Percentiles rank a stretch among this genome's conserved stretches.
Evolutionary conservation across 2,888 invertebrate genomes (phyloP).

Genomic region (Lepidochrysops patricia): DNA sequence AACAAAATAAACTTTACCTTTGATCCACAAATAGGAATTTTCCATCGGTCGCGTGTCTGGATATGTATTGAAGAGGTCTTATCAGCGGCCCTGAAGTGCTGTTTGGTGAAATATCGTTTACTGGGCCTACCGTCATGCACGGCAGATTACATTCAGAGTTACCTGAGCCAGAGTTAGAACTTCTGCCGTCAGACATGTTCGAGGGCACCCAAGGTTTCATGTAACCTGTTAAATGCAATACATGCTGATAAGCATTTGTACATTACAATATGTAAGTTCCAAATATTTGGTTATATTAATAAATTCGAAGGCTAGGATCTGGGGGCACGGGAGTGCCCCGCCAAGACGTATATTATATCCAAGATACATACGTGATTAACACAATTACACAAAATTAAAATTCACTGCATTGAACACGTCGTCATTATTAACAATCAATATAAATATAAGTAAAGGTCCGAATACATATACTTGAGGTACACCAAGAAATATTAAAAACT

Average conservation of each 20-base stretch:
- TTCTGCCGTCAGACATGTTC: background rate
- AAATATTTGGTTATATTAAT: background rate
- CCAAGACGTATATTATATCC: too few species aligned
- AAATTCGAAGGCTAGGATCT: too few species aligned
- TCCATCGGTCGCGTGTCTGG: constrained; percentile 90
- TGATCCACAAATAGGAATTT: constrained; percentile 95
- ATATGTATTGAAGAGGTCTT: constrained; percentile 81
- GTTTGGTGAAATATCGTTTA: constrained; percentile 72
- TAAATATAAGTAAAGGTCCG: background rate
- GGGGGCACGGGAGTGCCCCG: too few species aligned
- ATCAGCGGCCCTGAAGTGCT: constrained; percentile 48
- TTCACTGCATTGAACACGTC: too few species aligned
- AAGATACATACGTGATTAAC: background rate
- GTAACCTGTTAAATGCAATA: background rate
- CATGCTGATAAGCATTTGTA: background rate
- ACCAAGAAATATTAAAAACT: background rate
- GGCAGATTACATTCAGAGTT: constrained; percentile 60
- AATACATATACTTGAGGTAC: background rate
- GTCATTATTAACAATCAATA: background rate
- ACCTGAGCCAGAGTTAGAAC: background rate
- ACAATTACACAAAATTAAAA: too few species aligned
- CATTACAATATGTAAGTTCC: background rate
- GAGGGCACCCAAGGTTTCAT: background rate
- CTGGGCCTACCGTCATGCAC: constrained; percentile 89
- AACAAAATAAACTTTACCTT: constrained; percentile 61